These are phyloP conservation scores for Aphyosemion australe DNA, from an alignment of 2,113 vertebrate species.

Conservation along the genomic window DNA sequence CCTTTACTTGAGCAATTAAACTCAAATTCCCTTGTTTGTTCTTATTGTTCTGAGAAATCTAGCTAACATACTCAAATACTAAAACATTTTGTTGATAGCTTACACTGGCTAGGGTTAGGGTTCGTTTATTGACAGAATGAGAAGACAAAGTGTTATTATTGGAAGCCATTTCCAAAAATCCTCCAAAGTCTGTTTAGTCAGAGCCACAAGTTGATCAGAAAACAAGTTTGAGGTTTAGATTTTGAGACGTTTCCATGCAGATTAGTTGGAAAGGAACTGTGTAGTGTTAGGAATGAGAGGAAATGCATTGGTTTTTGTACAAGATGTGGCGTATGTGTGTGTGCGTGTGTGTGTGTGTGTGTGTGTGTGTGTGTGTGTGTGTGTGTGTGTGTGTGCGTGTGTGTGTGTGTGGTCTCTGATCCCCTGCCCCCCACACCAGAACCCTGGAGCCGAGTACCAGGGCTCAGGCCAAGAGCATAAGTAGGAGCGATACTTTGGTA, in stretches of 20 bases:
- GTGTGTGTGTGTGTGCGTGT: slow-evolving; percentile 31
- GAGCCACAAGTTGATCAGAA: slow-evolving; percentile 3
- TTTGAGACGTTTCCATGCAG: neutral
- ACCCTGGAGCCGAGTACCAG: slow-evolving; percentile 47
- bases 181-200: slow-evolving; percentile 3
- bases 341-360: slow-evolving; percentile 14
- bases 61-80: neutral
- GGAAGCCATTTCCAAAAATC: neutral
- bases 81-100: neutral
- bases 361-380: neutral
- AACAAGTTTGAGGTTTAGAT: slow-evolving; percentile 22
- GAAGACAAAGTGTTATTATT: neutral
- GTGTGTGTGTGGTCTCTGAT: slow-evolving; percentile 70
- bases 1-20: neutral
- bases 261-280: neutral
- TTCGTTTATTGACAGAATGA: neutral
- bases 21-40: neutral
- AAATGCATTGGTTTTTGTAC: slow-evolving; percentile 35
- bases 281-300: slow-evolving; percentile 41
- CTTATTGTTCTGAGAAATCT: neutral
- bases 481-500: slow-evolving; percentile 42
- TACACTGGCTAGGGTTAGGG: too few species aligned
- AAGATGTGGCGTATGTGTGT: slow-evolving; percentile 27
- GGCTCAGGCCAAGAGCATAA: slow-evolving; percentile 50
- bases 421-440: slow-evolving; percentile 58